Evolutionary conservation across 64 coral and sea anemone species (phyloP), one percentile per base, ranked within the genome.

Genomic region (Cladopsammia gracilis): DNA sequence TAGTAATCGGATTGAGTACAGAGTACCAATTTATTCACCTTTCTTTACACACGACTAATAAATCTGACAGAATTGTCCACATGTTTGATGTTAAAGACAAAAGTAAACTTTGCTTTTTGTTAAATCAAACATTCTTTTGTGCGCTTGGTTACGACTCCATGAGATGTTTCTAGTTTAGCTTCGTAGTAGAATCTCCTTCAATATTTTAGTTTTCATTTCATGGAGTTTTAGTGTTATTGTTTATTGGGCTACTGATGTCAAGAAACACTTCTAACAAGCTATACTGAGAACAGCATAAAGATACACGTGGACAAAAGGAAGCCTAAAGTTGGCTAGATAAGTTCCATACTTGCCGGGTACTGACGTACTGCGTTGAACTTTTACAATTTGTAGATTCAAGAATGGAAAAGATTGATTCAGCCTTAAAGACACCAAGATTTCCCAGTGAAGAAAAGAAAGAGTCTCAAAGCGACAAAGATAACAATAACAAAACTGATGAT

Each of bases 71-170:
- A 23, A 84, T 66, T 67, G 80, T 67, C 60, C 20, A 0, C 1
- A 7, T 67, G 58, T 84, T 84, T 84, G 60, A 84, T 64, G 18
- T 48, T 18, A 22, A 67, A 57, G 15, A 64, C 15, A 47, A 64
- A 64, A 82, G 42, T 58, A 84, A 84, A 67, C 77, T 66, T 24
- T n/a, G 80, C 19, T 22, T 67, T 50, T 57, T 50, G 19, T 44
- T 64, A 20, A 58, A 64, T 84, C 20, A 84, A 84, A 68, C 80
- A 84, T 84, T 84, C 80, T 84, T 67, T 50, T 50, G 80, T 84
- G 62, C 44, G 11, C 80, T 84, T 84, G 62, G 80, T 84, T 84
- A 84, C 80, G 16, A 46, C 44, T 77, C 23, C 15, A 20, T n/a
- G 45, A 10, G 7, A 67, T 48, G 62, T 49, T 64, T 45, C 58